Base-by-base conservation (phyloP, 2,113 vertebrate genomes). In the Cnemophilus loriae region DNA sequence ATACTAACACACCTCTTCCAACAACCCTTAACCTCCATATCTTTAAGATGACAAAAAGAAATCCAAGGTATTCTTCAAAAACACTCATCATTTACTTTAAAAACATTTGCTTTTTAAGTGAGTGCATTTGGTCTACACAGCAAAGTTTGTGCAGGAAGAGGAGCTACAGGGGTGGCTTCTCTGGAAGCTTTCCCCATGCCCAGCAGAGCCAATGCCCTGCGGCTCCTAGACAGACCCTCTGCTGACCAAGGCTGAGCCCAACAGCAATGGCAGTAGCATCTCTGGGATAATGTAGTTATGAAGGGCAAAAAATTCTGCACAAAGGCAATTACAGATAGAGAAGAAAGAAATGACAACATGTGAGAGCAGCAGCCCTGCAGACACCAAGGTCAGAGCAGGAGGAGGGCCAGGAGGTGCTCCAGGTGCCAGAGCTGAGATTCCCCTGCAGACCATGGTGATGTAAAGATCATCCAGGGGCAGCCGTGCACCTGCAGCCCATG, bases 191-290 rank as follows among this genome's bases (percentile, higher is more conserved):
- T 10, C 10, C 16, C 6, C 3, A 2, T 21, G 24, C 8, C 56
- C 28, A 13, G 39, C 12, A 50, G 10, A 63, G 8, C 8, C 27
- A 61, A 33, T n/a, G 16, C 7, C 23, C 7, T 4, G 1, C 0
- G 0, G 8, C 19, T 63, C 32, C 32, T 33, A 42, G 16, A 7
- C 0, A 41, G 18, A 49, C 6, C 3, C 3, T 7, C 19, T 5
- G 2, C 20, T 41, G 26, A 7, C 21, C 16, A 46, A 64, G 44
- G 37, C 17, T n/a, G 21, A 57, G 7, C 21, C 65, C 44, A 30
- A 11, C 19, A 57, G 37, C 3, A 1, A 5, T 5, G 7, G 35
- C 39, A 35, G 33, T 7, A 61, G 8, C 2, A 7, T 27, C 23
- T 61, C 32, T 63, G 37, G 35, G 13, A n/a, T 9, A n/a, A n/a